Base-by-base conservation (phyloP, 1,140 invertebrate genomes). In the Heliconius congener region DNA sequence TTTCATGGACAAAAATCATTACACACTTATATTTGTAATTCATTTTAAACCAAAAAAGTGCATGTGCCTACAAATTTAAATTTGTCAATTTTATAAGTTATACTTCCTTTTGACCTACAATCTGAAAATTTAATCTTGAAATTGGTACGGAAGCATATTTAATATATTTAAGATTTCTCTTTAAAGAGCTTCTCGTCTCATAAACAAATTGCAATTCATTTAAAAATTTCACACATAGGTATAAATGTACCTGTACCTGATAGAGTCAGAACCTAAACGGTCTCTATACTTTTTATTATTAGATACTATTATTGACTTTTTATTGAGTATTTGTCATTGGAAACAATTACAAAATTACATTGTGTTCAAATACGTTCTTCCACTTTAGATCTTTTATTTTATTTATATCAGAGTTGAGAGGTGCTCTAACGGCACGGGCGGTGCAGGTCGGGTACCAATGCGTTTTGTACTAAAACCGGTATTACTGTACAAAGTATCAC, bases 391-490 rank as follows among this genome's bases (percentile, higher is more conserved):
- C 60, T 66, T 66, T 66, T 66, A 66, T 60, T 39, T 60, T 30
- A 39, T 66, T 74, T 66, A 77, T 70, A 19, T 46, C 60, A 66
- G 9, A 66, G 23, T 66, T 30, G 11, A 66, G 60, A 66, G 60
- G 60, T 66, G 16, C 39, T 39, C 80, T 81, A 84, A 82, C 83
- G 81, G 81, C 77, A 83, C 18, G 60, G 37, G 34, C 57, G 66
- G 55, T 77, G 81, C 76, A 76, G 71, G 23, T 71, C 52, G 81
- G 76, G 71, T 84, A 79, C 79, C 77, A 84, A 82, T 82, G 77
- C 73, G 81, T 79, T 78, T 74, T 76, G 76, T 55, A 82, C 80
- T 79, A 37, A 82, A 82, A 84, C 81, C 78, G 78, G 78, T 84
- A 79, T 71, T 71, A 80, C 60, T 66, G 73, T 78, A 11, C 18